Conservation (phyloP, 1,140 invertebrate genomes). For the Antheraea mylitta region DNA sequence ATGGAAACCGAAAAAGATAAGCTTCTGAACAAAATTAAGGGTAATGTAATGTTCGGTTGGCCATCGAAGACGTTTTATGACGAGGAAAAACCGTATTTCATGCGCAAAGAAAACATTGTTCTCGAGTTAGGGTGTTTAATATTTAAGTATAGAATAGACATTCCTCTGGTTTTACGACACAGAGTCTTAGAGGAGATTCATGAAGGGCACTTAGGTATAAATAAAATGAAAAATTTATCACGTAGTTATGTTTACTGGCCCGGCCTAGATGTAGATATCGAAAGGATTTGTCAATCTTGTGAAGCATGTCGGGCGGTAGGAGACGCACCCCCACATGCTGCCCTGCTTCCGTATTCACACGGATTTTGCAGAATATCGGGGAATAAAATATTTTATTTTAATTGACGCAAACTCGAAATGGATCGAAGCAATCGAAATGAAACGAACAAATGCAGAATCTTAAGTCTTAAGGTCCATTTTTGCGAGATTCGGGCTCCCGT, state of each 20-base stretch:
- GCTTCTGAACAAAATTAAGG: conserved; percentile 17
- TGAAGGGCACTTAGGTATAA: conserved; percentile 59
- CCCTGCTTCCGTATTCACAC: conserved; percentile 37
- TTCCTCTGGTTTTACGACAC: conserved; percentile 45
- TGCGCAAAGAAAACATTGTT: conserved; percentile 25
- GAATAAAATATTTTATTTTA: conserved; percentile 29
- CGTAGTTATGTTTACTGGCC: conserved; percentile 71
- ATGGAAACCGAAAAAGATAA: conserved; percentile 29
- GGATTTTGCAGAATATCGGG: conserved; percentile 35
- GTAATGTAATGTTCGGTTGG: conserved; percentile 40
- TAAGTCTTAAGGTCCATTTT: conserved; percentile 30
- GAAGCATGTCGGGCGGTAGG: conserved; percentile 31
- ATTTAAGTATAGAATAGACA: conserved; percentile 51
- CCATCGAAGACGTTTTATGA: conserved; percentile 18
- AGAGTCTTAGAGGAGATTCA: conserved; percentile 63
- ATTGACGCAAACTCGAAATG: conserved; percentile 41
- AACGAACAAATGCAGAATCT: conserved; percentile 18
- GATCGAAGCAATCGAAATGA: conserved; percentile 32
- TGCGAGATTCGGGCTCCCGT: conserved; percentile 45
- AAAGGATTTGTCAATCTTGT: conserved; percentile 31
- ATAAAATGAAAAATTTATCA: conserved; percentile 68
- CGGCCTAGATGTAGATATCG: conserved; percentile 62
- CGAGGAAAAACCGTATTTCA: conserved; percentile 34
- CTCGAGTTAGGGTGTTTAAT: conserved; percentile 36
- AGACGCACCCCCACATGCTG: conserved; percentile 32